These are phyloP conservation scores for Drosophila borborema DNA, from an alignment of 2,888 invertebrate species.

Conservation along the genomic window DNA sequence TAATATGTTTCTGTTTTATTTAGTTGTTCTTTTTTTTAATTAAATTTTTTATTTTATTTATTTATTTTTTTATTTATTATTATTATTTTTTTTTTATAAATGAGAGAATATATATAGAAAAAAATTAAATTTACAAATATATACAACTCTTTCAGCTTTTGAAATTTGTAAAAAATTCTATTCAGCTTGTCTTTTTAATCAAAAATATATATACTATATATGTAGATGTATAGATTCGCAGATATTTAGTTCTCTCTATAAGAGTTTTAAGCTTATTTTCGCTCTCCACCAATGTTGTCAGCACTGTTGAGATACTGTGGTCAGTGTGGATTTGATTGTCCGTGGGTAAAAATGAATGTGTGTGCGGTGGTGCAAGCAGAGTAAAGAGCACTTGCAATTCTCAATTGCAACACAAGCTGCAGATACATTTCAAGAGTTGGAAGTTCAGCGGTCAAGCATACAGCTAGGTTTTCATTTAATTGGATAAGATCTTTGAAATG, in stretches of 20 bases:
- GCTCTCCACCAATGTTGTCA: not conserved
- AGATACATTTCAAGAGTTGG: constrained; percentile 11
- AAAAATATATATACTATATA: not conserved
- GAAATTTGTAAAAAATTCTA: too few relatives aligned
- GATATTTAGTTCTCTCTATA: not conserved
- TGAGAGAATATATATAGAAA: too few relatives aligned
- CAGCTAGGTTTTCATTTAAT: constrained; percentile 8
- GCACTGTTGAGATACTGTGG: not conserved
- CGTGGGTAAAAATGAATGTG: constrained; percentile 1
- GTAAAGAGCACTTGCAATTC: not conserved
- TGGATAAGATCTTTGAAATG: constrained; percentile 9
- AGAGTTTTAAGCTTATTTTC: not conserved
- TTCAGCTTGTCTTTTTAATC: too few relatives aligned
- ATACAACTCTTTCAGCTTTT: too few relatives aligned
- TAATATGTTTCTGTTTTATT: too few relatives aligned
- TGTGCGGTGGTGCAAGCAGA: not conserved
- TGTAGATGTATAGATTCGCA: not conserved
- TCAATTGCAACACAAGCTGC: constrained; percentile 6
- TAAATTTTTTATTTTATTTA: too few relatives aligned
- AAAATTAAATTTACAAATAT: too few relatives aligned
- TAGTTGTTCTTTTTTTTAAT: too few relatives aligned
- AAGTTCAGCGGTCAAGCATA: constrained; percentile 4
- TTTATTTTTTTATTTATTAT: too few relatives aligned
- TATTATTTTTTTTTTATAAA: too few relatives aligned
- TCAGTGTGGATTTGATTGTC: constrained; percentile 1